phyloP scores from a whole-genome alignment of 2,113 vertebrate genomes.

The Hippocampus abdominalis region DNA sequence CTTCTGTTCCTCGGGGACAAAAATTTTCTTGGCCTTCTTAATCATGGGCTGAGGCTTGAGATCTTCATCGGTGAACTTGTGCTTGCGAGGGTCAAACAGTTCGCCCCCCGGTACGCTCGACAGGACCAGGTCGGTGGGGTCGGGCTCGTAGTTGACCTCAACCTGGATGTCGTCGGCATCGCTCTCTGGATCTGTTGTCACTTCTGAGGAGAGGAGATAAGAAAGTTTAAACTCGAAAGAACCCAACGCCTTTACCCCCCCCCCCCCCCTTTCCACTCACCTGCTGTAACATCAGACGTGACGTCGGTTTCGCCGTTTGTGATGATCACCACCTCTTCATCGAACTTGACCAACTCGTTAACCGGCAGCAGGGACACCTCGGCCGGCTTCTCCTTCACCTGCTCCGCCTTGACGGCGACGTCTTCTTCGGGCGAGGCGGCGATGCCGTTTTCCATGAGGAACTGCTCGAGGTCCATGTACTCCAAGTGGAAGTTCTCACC shows the following conservation, averaged over 20 bases:
- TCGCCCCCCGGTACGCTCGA: slow-evolving; percentile 94
- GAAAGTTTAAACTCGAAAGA: background rate
- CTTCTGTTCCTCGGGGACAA: slow-evolving; percentile 91
- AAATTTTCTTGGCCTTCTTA: slow-evolving; percentile 97
- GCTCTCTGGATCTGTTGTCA: slow-evolving; percentile 71
- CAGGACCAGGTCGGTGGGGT: slow-evolving; percentile 90
- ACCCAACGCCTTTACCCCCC: too few species aligned
- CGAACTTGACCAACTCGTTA: slow-evolving; percentile 58
- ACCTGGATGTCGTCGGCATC: slow-evolving; percentile 85
- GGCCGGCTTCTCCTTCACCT: slow-evolving; percentile 19
- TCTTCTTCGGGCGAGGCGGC: slow-evolving; percentile 66
- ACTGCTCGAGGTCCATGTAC: slow-evolving; percentile 98
- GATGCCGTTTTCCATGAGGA: slow-evolving; percentile 93
- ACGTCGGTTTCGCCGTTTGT: slow-evolving; percentile 32
- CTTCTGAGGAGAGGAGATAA: slow-evolving; percentile 58
- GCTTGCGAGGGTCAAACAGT: slow-evolving; percentile 93
- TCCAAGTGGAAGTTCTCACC: slow-evolving; percentile 94
- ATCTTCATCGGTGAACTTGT: slow-evolving; percentile 91
- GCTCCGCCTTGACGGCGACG: slow-evolving; percentile 17
- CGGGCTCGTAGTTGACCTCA: slow-evolving; percentile 89
- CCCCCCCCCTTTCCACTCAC: slow-evolving; percentile 21
- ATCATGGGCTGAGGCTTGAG: slow-evolving; percentile 98
- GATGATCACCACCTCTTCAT: slow-evolving; percentile 61
- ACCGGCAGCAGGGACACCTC: slow-evolving; percentile 52
- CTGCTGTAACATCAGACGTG: slow-evolving; percentile 50